A percentile compares a stretch with the other conserved stretches of the same genome.
Evolutionary conservation across 2,888 invertebrate genomes (phyloP).

Genomic region (Cenopis cana): DNA sequence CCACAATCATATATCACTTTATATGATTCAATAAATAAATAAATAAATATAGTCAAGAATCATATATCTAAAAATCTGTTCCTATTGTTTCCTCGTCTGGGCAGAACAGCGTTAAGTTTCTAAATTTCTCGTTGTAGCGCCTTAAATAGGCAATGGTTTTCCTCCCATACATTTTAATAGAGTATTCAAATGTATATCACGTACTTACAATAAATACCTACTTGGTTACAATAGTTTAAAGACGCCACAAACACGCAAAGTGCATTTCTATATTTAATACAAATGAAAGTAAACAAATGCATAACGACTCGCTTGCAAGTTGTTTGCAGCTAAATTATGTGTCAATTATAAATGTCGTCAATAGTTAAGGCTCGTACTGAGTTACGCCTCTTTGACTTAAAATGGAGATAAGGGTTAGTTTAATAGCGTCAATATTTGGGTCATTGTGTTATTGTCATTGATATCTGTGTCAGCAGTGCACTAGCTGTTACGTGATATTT

Average conservation of each 20-base stretch:
- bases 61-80: no score
- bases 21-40: no score
- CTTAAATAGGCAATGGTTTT: conserved; percentile 38
- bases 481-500: neutral
- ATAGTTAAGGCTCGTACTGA: neutral
- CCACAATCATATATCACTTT: no score
- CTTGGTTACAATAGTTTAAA: neutral
- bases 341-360: neutral
- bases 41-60: no score
- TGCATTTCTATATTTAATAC: conserved; percentile 12
- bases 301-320: conserved; percentile 1
- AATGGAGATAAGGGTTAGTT: neutral
- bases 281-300: conserved; percentile 12
- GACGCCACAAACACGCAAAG: neutral
- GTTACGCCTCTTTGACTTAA: neutral
- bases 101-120: no score
- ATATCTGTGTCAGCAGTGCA: neutral
- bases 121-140: no score
- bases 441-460: neutral
- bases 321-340: neutral
- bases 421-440: neutral
- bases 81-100: no score
- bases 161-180: conserved; percentile 27
- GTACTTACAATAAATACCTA: conserved; percentile 1
- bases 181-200: conserved; percentile 1